A percentile compares a stretch with the other conserved stretches of the same genome.
These are phyloP conservation scores for Cephus runcator DNA, from an alignment of 2,888 invertebrate species.

Conservation along the genomic window DNA sequence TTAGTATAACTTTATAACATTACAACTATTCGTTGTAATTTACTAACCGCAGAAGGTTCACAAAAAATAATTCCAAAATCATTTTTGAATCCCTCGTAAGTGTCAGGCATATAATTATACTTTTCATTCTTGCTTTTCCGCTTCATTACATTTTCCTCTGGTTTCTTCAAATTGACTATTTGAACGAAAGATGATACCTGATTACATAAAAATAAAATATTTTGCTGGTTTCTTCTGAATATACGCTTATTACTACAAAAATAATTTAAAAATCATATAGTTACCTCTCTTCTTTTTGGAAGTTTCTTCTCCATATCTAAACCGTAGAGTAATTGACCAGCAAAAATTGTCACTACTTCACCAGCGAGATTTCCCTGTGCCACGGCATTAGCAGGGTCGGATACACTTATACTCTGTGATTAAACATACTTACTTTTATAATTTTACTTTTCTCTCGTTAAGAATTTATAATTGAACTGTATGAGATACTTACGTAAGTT, in stretches of 20 bases:
- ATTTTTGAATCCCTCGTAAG: conserved; percentile 53
- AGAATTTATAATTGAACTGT: background rate
- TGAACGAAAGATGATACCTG: conserved; percentile 48
- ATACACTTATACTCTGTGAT: conserved; percentile 58
- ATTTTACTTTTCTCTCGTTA: background rate
- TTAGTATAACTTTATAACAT: background rate
- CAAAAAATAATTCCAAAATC: conserved; percentile 57
- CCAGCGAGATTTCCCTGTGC: conserved; percentile 68
- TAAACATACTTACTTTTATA: conserved; percentile 24
- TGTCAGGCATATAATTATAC: conserved; percentile 51
- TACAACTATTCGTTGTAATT: background rate
- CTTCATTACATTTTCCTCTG: conserved; percentile 25
- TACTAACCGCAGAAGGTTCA: conserved; percentile 28
- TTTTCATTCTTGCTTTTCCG: conserved; percentile 31
- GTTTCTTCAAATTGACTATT: conserved; percentile 45
- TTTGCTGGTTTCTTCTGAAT: background rate
- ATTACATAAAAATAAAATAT: conserved; percentile 10
- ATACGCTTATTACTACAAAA: no score
- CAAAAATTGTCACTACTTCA: conserved; percentile 66
- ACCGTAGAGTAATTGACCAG: conserved; percentile 61
- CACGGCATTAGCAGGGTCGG: conserved; percentile 68
- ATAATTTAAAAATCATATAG: conserved; percentile 16
- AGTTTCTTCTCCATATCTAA: conserved; percentile 52
- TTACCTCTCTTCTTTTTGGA: conserved; percentile 52
- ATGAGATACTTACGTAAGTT: conserved; percentile 51